Conservation (phyloP, 1,140 invertebrate species). For the Wiebesia pumilae region DNA sequence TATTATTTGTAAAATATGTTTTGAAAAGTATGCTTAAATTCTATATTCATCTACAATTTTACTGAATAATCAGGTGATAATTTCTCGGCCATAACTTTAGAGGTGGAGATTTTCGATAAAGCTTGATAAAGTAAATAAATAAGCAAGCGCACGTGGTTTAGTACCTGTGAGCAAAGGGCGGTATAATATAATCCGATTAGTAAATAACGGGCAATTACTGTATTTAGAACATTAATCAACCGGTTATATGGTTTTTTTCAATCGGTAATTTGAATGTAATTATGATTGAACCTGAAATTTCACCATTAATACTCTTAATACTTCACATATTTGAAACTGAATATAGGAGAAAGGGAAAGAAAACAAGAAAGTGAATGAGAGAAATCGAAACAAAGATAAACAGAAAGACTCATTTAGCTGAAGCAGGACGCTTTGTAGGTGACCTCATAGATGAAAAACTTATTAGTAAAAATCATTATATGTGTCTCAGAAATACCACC, state of each 20-base stretch:
- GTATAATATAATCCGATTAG: not conserved
- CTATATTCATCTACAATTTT: not conserved
- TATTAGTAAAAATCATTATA: not conserved
- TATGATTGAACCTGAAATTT: not conserved
- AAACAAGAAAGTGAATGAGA: conserved; percentile 45
- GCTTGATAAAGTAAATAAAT: not conserved
- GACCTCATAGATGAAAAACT: conserved; percentile 34
- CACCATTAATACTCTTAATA: not conserved
- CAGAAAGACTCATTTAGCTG: not conserved
- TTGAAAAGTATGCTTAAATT: not conserved
- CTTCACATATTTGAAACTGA: not conserved
- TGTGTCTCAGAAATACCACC: too few relatives aligned
- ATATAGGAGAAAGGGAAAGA: conserved; percentile 13
- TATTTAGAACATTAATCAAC: conserved; percentile 10
- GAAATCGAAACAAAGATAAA: conserved; percentile 33
- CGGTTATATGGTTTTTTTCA: not conserved
- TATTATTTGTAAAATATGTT: not conserved
- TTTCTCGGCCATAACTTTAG: not conserved
- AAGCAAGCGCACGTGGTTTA: not conserved
- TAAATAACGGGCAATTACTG: not conserved
- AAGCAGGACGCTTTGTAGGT: conserved; percentile 34
- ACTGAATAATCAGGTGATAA: not conserved
- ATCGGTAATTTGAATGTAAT: not conserved
- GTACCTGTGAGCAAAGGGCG: not conserved
- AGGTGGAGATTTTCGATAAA: not conserved